phyloP scores from a whole-genome alignment of 2,797 vertebrate species.

The Phylloscopus collybita region DNA sequence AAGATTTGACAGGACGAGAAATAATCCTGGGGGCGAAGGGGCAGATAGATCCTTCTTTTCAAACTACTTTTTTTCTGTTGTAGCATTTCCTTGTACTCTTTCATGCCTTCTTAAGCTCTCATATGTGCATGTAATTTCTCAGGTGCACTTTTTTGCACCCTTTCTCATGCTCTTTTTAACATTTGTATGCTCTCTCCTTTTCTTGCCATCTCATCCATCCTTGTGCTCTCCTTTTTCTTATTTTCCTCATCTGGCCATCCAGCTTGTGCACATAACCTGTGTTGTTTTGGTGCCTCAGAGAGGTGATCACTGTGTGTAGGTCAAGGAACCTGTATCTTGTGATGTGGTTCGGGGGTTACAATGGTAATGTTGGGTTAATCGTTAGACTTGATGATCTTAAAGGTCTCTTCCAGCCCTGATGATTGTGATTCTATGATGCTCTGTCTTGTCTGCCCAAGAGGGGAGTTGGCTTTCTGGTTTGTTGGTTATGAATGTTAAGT shows the following conservation, averaged over 20 bases:
- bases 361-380: neutral
- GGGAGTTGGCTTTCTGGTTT: neutral
- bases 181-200: neutral
- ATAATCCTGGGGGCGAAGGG: neutral
- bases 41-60: neutral
- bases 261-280: neutral
- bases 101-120: neutral
- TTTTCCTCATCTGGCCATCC: neutral
- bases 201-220: neutral
- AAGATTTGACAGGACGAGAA: neutral
- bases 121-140: neutral
- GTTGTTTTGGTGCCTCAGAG: neutral
- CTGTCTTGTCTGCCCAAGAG: neutral
- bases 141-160: rapidly evolving
- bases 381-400: neutral
- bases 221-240: neutral
- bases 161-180: neutral
- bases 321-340: neutral
- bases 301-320: neutral
- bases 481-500: neutral
- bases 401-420: neutral
- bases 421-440: neutral
- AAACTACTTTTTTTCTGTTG: neutral
- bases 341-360: neutral
- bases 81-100: neutral